Percentiles rank a stretch among this genome's conserved stretches.
These are phyloP conservation scores for Acropternis orthonyx DNA, from an alignment of 2,797 vertebrate species.

Conservation along the genomic window DNA sequence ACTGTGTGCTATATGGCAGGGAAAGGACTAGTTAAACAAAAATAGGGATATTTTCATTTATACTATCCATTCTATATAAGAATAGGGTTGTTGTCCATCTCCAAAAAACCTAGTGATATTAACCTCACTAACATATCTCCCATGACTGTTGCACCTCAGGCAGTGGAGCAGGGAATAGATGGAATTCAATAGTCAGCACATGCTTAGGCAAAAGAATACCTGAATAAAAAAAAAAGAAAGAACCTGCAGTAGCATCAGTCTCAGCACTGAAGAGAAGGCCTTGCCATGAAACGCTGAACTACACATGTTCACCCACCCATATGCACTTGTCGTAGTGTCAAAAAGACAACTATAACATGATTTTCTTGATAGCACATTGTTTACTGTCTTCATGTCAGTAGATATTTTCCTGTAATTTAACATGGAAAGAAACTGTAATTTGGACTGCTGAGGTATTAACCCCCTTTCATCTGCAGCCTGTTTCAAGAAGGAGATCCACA, in stretches of 20 bases:
- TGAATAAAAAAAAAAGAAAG: background rate
- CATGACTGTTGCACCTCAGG: background rate
- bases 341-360: background rate
- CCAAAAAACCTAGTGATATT: background rate
- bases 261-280: background rate
- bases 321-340: background rate
- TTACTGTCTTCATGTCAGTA: background rate
- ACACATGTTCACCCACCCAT: accelerated
- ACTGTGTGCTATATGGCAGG: background rate
- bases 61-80: background rate
- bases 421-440: background rate
- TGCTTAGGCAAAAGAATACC: background rate
- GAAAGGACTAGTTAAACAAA: background rate
- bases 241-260: background rate
- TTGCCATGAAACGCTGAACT: background rate
- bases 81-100: background rate
- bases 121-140: background rate
- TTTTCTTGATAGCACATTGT: background rate
- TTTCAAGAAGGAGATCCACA: background rate
- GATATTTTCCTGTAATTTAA: background rate
- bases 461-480: background rate
- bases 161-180: background rate
- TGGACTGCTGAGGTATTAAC: background rate
- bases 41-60: background rate
- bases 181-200: accelerated